Evolutionary conservation across 2,113 vertebrate species (phyloP), one percentile per base, ranked within the genome.

Genomic region (Notarius lentiginosus): DNA sequence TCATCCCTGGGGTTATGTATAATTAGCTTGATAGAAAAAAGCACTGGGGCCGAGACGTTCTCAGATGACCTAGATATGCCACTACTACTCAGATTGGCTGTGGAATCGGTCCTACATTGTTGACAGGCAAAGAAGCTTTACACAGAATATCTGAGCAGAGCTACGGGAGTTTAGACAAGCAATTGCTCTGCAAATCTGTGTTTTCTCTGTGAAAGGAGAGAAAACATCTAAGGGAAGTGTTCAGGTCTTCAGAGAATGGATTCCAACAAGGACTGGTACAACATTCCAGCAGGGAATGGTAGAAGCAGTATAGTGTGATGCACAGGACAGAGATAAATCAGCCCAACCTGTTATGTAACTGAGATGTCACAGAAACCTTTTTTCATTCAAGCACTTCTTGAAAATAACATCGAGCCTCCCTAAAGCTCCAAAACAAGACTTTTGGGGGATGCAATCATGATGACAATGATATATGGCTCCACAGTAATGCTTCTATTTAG

Each of bases 221-320:
- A 75, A 79, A 81, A 81, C 12, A 24, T 66, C 68, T 66, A 77
- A 58, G 58, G 75, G 55, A 84, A 90, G 63, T 66, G 41, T 79
- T 11, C 51, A 83, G 73, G 81, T 86, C 86, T 88, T 83, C 55
- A 34, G 66, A 84, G 89, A 77, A 49, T 63, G 49, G 34, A 79
- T 89, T 88, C 87, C 85, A 88, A 76, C 72, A 65, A 60, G 79
- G 88, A 85, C 83, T 76, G 87, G 88, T 66, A n/a, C n/a, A n/a
- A n/a, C n/a, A n/a, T n/a, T n/a, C n/a, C n/a, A n/a, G 65, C 27
- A 51, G 30, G 41, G 34, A 88, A 79, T 76, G 30, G 77, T 41
- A 76, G 66, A 84, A 80, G 60, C 68, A 76, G 66, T 70, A 66
- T 84, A 80, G 87, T 79, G 63, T 79, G 63, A 83, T 66, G 53